Evolutionary conservation across 2,113 vertebrate species (phyloP).

Genomic region (Phalacrocorax aristotelis): DNA sequence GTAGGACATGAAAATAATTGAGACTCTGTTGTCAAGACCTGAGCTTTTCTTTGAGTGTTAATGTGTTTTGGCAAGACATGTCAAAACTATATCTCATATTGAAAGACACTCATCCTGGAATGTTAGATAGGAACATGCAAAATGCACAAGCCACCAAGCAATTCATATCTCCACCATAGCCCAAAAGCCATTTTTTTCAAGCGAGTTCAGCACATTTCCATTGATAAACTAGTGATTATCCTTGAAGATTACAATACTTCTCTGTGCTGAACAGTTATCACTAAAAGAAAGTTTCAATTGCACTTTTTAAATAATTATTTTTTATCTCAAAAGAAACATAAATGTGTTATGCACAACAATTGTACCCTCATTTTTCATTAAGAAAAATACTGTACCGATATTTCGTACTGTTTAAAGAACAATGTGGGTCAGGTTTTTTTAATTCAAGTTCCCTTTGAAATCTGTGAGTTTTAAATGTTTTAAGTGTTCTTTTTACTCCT

Average conservation of each 20-base stretch:
- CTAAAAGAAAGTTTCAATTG: neutral
- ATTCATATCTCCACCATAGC: neutral
- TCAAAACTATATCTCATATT: neutral
- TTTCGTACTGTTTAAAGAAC: neutral
- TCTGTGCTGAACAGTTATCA: neutral
- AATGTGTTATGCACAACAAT: neutral
- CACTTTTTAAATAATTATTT: neutral
- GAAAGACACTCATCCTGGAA: neutral
- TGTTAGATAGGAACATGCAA: neutral
- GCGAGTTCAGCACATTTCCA: neutral
- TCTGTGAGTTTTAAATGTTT: neutral
- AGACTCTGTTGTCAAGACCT: slow-evolving; percentile 35
- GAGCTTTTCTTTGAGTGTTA: neutral
- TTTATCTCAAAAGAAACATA: neutral
- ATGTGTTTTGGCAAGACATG: neutral
- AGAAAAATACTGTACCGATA: neutral
- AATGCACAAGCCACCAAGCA: neutral
- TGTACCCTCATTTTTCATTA: neutral
- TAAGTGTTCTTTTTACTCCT: neutral
- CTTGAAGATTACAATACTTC: neutral
- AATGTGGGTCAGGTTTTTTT: neutral
- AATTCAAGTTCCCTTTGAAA: neutral
- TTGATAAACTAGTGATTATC: neutral
- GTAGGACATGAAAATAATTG: slow-evolving; percentile 40
- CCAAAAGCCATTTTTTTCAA: neutral